phyloP scores from a whole-genome alignment of 2,888 invertebrate species.

The Nezara viridula region DNA sequence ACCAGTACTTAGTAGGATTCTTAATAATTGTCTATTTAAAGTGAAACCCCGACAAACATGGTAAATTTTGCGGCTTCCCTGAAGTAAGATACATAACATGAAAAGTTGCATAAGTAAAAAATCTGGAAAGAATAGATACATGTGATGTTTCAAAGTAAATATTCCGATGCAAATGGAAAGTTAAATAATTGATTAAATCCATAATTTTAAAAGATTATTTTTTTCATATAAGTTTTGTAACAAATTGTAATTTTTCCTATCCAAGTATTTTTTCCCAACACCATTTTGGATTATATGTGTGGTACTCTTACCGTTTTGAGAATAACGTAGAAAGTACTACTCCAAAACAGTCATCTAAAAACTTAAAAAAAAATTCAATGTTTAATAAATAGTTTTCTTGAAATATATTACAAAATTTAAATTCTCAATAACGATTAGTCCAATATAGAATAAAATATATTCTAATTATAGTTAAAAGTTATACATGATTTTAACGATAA shows the following conservation, averaged over 20 bases:
- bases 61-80: conserved; percentile 5
- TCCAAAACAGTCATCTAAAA: neutral
- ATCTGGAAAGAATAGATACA: neutral
- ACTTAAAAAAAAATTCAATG: neutral
- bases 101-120: conserved; percentile 43
- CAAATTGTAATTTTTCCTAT: too few relatives aligned
- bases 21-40: conserved; percentile 39
- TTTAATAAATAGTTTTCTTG: neutral
- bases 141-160: neutral
- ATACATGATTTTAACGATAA: too few relatives aligned
- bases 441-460: too few relatives aligned
- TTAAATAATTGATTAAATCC: neutral
- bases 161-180: neutral
- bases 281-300: neutral
- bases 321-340: neutral
- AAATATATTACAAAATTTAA: neutral
- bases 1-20: conserved; percentile 36
- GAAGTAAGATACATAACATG: conserved; percentile 47
- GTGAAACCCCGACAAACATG: conserved; percentile 41
- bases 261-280: neutral
- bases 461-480: too few relatives aligned
- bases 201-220: too few relatives aligned
- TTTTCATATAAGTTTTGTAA: too few relatives aligned
- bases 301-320: neutral
- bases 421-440: too few relatives aligned